Evolutionary conservation across 2,888 invertebrate species (phyloP), one percentile per base, ranked within the genome.

Genomic region (Baccha elongata): DNA sequence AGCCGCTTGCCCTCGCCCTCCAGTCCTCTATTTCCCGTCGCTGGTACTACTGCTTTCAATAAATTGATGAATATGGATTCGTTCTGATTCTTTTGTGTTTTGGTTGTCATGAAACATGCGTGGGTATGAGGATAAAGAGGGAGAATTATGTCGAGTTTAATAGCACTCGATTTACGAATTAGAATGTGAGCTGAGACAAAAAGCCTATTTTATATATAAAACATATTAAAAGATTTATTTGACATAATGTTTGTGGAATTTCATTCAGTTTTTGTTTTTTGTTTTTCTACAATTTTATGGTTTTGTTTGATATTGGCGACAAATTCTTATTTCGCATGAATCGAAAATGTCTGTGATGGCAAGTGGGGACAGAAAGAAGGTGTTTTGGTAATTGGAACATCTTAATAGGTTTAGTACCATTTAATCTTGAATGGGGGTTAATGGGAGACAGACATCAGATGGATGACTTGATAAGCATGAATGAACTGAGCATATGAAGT

Each of bases 11-110:
- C n/a, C n/a, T n/a, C n/a, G n/a, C n/a, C n/a, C n/a, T n/a, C n/a
- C n/a, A n/a, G n/a, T n/a, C n/a, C 29, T 32, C 29, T 32, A 8
- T 32, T 3, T 5, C 19, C 35, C 23, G 23, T 13, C 10, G 44
- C 55, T 50, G 55, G 53, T 19, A 35, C 7, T n/a, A 40, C 55
- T 42, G 42, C 64, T 68, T 50, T 23, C 64, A 58, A 68, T 42
- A 40, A 58, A 58, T 83, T 83, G 78, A 83, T 78, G 78, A 83
- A 78, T 73, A 78, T 68, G 78, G 78, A 78, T 78, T 78, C 40
- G 48, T 68, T 58, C 44, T 26, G 48, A 68, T 60, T 65, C 71
- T 75, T 62, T 55, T 11, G 35, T 58, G 69, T 55, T 64, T 42
- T 23, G 11, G 42, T 42, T 60, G 42, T 60, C n/a, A 35, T 32